Evolutionary conservation across 2,797 vertebrate genomes (phyloP), one percentile per base, ranked within the genome.

Genomic region (Diplodus puntazzo): DNA sequence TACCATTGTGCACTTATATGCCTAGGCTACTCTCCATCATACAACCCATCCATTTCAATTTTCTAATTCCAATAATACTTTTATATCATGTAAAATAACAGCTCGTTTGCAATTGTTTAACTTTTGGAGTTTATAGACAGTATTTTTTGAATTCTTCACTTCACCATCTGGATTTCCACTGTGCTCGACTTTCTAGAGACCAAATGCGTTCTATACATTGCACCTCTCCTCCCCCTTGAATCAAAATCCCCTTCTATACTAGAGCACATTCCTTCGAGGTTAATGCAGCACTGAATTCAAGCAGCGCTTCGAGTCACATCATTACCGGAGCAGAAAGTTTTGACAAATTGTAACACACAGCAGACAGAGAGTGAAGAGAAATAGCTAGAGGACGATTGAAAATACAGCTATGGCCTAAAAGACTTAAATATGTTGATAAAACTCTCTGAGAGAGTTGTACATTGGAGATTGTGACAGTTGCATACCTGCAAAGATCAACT

Each of bases 241-340:
- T 39, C n/a, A 59, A 64, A 69, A 70, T 60, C 34, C 21, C 23
- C 18, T 11, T 45, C 34, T 64, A 69, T 64, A 27, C 6, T 6
- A 25, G 16, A 76, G 10, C 42, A 68, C 54, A 70, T 72, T 66
- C 43, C 52, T 54, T 8, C 43, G 49, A 42, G 54, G 25, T 53
- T 43, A 69, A 25, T n/a, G 63, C 60, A 63, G 63, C 61, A 23
- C 13, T 79, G 50, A 55, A 54, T 48, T 63, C 8, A 45, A 45
- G 52, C 52, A 74, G 25, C 17, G 48, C 27, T 53, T 58, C 27
- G 21, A 43, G 21, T 74, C 45, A 67, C 11, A 8, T 39, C 46
- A 14, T 16, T 2, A 14, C 66, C 7, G 46, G 12, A 30, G 23
- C 11, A 14, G 46, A 48, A 72, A 2, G 1, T 43, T 50, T 39